Evolutionary conservation across 2,113 vertebrate species (phyloP), one percentile per base, ranked within the genome.

Genomic region (Phalacrocorax aristotelis): DNA sequence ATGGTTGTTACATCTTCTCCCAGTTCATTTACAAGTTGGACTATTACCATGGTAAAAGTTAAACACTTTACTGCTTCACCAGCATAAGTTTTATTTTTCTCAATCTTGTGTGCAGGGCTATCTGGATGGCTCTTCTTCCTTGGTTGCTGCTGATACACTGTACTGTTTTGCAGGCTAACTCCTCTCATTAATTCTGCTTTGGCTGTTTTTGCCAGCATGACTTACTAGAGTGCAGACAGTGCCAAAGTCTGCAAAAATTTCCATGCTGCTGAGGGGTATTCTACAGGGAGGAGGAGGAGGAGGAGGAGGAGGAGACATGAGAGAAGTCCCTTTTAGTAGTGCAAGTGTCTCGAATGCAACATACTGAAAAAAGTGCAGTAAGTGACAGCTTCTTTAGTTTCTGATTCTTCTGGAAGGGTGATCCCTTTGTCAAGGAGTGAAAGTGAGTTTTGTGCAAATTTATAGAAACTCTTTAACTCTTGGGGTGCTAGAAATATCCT

Each of bases 201-300:
- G 18, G 8, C 29, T 66, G n/a, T 42, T 85, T 92, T 82, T 81
- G 11, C 70, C 55, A 90, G 71, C 32, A 27, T 40, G 79, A 65
- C 75, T 94, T 74, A 58, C 42, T 76, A 32, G 49, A 82, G 54
- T 66, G 22, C 84, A 72, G 40, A 38, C 29, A n/a, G 66, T 69
- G 76, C 84, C 82, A 96, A 85, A 83, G 58, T 69, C 54, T 86
- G 66, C 51, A 77, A 77, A 92, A 90, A 29, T 80, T 89, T 90
- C 78, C 27, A 6, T 84, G 75, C 2, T 5, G 15, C 79, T 58
- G 55, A 83, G 10, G 32, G 19, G 18, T 62, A 42, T 78, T 78
- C 75, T 90, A 38, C 87, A 90, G 81, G 57, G 49, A 93, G 48
- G 20, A 88, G 57, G 36, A 71, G 51, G 52, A 93, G 42, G 18